Evolutionary conservation across 2,113 vertebrate species (phyloP), one percentile per base, ranked within the genome.

Genomic region (Crotalus horridus): DNA sequence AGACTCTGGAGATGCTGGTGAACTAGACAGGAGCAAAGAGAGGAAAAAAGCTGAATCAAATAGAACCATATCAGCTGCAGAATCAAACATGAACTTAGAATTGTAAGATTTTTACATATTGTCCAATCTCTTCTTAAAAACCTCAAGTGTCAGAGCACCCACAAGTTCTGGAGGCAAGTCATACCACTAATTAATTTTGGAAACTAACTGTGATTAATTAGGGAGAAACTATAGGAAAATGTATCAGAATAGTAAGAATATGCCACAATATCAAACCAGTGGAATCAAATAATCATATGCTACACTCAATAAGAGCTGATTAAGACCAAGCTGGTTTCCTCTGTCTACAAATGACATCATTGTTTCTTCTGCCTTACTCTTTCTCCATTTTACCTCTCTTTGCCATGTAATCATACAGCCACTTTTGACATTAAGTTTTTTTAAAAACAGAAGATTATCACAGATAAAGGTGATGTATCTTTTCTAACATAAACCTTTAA

Each of bases 11-110:
- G 69, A 64, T 54, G 55, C 21, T 86, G 46, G n/a, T 55, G 86
- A 69, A 90, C 85, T 87, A 69, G 56, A 69, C 3, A 90, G 85
- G 29, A 90, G 39, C n/a, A 90, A 90, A 21, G 88, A 92, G 43
- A 89, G 55, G 17, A 88, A 59, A 89, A 89, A 64, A 24, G 4
- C 6, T 29, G 88, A 85, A 87, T 90, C 74, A 59, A 87, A 81
- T 26, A 51, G 9, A 90, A 43, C 39, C 21, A 81, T 4, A 8
- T 17, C 87, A 95, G 1, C 85, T 61, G 3, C 29, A 54, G 9
- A 54, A 86, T 64, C 24, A 90, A 86, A 17, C 2, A 23, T 69
- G 6, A 92, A 69, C 29, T 4, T 85, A 43, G 13, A 85, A 58
- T 24, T 9, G 24, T 8, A 89, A 39, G 21, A 0, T 23, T 64